A percentile compares a stretch with the other conserved stretches of the same genome.
Evolutionary conservation across 2,797 vertebrate genomes (phyloP).

Genomic region (Numenius phaeopus): DNA sequence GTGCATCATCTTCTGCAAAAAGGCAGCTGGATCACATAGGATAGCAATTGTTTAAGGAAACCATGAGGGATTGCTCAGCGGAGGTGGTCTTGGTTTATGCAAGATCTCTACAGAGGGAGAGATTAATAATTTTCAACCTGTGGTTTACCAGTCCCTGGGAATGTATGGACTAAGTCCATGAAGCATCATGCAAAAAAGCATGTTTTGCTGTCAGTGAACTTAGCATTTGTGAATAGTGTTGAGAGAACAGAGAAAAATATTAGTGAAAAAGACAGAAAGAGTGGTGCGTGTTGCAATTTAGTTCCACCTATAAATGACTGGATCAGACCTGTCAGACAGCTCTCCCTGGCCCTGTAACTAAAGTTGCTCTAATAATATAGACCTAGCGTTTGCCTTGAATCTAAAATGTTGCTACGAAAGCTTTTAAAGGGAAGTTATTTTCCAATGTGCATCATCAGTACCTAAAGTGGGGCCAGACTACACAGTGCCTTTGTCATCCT

Average conservation of each 20-base stretch:
- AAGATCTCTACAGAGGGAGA: background rate
- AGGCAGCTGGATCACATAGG: background rate
- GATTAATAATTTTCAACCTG: background rate
- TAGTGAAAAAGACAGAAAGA: background rate
- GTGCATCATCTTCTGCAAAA: background rate
- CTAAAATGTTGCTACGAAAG: background rate
- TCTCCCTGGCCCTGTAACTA: background rate
- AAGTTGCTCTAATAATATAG: background rate
- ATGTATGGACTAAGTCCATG: background rate
- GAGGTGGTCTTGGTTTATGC: background rate
- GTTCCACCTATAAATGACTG: background rate
- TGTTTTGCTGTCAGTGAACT: background rate
- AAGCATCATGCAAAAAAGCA: background rate
- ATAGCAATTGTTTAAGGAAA: background rate
- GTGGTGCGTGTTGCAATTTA: background rate
- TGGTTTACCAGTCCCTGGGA: background rate
- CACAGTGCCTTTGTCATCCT: background rate
- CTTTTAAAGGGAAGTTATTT: background rate
- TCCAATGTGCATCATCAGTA: background rate
- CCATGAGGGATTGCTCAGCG: fast-evolving
- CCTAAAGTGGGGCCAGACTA: background rate
- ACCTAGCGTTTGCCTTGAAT: background rate
- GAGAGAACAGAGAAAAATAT: background rate
- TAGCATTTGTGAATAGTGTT: background rate
- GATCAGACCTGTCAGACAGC: background rate